Conservation (phyloP, 1,140 invertebrate genomes). For the Aphelenchoides fujianensis region DNA sequence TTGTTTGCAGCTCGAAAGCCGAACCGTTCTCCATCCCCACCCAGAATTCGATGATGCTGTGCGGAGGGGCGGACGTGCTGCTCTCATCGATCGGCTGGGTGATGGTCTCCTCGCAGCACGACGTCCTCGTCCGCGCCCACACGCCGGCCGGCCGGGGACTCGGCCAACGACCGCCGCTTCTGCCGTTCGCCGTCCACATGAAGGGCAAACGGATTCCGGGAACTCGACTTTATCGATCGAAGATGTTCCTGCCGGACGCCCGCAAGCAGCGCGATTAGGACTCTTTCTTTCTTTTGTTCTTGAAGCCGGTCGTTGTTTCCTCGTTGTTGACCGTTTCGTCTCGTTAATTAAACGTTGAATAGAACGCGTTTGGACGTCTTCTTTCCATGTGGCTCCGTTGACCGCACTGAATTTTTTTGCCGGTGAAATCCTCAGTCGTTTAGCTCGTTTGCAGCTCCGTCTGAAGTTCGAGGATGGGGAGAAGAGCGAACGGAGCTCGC, state of each 20-base stretch:
- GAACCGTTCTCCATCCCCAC: slow-evolving; percentile 1
- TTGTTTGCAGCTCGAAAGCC: slow-evolving; percentile 26
- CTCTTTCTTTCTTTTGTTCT: no score
- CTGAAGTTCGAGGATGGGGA: no score
- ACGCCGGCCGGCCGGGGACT: slow-evolving; percentile 44
- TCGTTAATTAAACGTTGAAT: no score
- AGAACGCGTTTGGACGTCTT: no score
- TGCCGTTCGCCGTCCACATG: slow-evolving; percentile 34
- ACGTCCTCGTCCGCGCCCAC: slow-evolving; percentile 18
- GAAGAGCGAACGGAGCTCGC: no score
- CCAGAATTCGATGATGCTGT: neutral
- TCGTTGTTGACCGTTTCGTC: no score
- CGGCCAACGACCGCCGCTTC: slow-evolving; percentile 25
- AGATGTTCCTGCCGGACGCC: neutral
- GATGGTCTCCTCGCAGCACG: slow-evolving; percentile 29
- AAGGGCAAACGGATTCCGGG: slow-evolving; percentile 38
- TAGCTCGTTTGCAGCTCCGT: no score
- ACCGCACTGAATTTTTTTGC: no score
- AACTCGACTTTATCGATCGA: slow-evolving; percentile 11
- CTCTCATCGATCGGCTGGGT: slow-evolving; percentile 54
- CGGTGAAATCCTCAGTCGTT: no score
- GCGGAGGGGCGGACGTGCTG: slow-evolving; percentile 37
- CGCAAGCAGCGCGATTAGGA: no score
- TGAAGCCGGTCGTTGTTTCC: no score
- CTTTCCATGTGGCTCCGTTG: no score